Percentiles rank a stretch among this genome's conserved stretches.
phyloP scores from a whole-genome alignment of 2,888 invertebrate genomes.

The Dugesia japonica region DNA sequence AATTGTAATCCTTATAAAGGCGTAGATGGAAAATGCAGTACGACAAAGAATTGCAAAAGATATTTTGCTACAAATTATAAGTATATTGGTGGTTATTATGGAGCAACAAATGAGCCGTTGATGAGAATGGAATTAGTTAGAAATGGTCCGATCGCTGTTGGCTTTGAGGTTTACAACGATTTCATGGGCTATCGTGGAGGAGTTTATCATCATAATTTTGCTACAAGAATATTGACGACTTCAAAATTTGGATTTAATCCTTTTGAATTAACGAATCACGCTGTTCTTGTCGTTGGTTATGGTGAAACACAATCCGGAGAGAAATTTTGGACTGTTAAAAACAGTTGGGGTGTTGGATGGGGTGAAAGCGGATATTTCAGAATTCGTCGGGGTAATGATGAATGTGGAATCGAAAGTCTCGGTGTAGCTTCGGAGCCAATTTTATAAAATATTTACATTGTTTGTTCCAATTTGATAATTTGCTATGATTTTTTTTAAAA shows the following conservation, averaged over 20 bases:
- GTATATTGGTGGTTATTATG: slow-evolving; percentile 51
- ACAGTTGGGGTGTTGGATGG: slow-evolving; percentile 47
- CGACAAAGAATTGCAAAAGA: slow-evolving; percentile 42
- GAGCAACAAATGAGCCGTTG: slow-evolving; percentile 46
- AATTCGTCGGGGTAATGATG: slow-evolving; percentile 45
- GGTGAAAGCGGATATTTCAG: slow-evolving; percentile 46
- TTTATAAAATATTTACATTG: slow-evolving; percentile 1
- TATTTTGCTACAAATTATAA: slow-evolving; percentile 48
- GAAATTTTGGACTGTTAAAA: slow-evolving; percentile 48
- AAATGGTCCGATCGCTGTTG: slow-evolving; percentile 47
- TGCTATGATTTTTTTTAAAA: too few relatives aligned
- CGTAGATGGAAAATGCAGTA: slow-evolving; percentile 42
- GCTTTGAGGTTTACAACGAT: slow-evolving; percentile 49
- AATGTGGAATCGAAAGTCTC: slow-evolving; percentile 46
- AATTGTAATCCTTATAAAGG: slow-evolving; percentile 49
- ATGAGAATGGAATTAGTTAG: slow-evolving; percentile 43
- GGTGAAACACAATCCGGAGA: slow-evolving; percentile 44
- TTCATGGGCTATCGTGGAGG: slow-evolving; percentile 38
- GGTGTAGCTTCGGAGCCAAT: slow-evolving; percentile 38
- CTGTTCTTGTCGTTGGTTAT: slow-evolving; percentile 50
- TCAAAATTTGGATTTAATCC: slow-evolving; percentile 43
- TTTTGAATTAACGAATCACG: slow-evolving; percentile 50
- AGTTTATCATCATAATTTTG: slow-evolving; percentile 24
- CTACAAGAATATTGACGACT: neutral
- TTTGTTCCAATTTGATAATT: too few relatives aligned